These are phyloP conservation scores for Mallateleia sp. DNA, from an alignment of 2,888 invertebrate genomes.

Conservation along the genomic window DNA sequence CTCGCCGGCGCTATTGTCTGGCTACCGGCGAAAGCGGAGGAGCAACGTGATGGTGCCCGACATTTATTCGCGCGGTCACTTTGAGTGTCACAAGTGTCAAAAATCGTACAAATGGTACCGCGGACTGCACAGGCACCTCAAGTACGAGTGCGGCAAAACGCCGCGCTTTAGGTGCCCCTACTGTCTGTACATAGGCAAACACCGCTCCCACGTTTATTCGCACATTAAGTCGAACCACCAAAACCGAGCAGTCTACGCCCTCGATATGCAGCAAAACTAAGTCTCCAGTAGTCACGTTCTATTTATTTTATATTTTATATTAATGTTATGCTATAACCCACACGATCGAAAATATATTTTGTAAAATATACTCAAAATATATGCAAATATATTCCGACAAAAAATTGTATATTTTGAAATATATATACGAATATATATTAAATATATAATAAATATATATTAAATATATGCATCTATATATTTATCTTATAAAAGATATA, in stretches of 20 bases:
- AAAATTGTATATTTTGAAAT: too few relatives aligned
- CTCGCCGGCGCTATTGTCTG: background rate
- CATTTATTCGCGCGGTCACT: conserved; percentile 83
- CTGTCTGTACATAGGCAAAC: conserved; percentile 90
- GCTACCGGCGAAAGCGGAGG: conserved; percentile 24
- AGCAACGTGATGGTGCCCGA: conserved; percentile 51
- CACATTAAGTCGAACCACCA: conserved; percentile 89
- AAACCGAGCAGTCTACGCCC: conserved; percentile 83
- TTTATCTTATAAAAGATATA: too few relatives aligned
- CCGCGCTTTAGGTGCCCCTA: conserved; percentile 90
- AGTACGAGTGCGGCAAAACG: conserved; percentile 88
- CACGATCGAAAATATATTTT: too few relatives aligned
- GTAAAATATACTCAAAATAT: too few relatives aligned
- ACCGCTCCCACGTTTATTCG: conserved; percentile 90
- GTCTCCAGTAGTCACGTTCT: background rate
- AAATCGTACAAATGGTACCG: conserved; percentile 91
- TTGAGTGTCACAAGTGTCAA: conserved; percentile 90
- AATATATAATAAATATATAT: too few relatives aligned
- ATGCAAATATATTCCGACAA: too few relatives aligned
- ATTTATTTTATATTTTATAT: background rate
- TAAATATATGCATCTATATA: too few relatives aligned
- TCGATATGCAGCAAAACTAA: conserved; percentile 81
- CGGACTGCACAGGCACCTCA: conserved; percentile 90
- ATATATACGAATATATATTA: too few relatives aligned
- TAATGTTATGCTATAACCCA: too few relatives aligned